Percentiles rank a stretch among this genome's conserved stretches.
Conservation (phyloP, 2,888 invertebrate genomes). For the Ophion costatus region DNA sequence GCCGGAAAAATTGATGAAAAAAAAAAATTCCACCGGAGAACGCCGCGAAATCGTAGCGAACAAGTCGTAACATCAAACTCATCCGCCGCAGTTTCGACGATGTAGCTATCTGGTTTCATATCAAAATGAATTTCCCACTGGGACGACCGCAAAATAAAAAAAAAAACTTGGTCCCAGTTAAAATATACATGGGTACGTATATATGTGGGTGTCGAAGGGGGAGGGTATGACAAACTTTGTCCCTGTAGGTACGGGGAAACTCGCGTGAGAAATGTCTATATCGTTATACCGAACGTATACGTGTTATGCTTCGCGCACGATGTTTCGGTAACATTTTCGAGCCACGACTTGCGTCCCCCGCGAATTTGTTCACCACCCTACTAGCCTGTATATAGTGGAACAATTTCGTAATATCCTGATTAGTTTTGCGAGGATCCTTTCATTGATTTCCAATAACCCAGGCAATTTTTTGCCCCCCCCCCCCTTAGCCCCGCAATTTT, state of each 20-base stretch:
- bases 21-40: not conserved
- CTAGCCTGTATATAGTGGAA: conserved; percentile 2
- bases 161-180: conserved; percentile 34
- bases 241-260: conserved; percentile 5
- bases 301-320: conserved; percentile 14
- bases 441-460: conserved; percentile 67
- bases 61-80: conserved; percentile 14
- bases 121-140: conserved; percentile 61
- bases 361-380: conserved; percentile 35
- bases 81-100: not conserved
- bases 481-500: not conserved
- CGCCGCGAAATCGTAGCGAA: not conserved
- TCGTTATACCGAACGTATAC: not conserved
- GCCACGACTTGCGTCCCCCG: conserved; percentile 34
- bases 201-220: not conserved
- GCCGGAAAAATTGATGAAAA: not conserved
- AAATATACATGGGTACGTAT: conserved; percentile 2
- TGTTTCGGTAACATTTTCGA: conserved; percentile 46
- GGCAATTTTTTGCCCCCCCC: not conserved
- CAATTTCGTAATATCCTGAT: conserved; percentile 64
- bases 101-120: conserved; percentile 49
- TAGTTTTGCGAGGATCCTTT: conserved; percentile 57
- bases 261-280: not conserved
- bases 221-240: not conserved
- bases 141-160: conserved; percentile 29